These are phyloP conservation scores for Conus betulinus DNA, from an alignment of 1,140 invertebrate genomes.

Conservation along the genomic window DNA sequence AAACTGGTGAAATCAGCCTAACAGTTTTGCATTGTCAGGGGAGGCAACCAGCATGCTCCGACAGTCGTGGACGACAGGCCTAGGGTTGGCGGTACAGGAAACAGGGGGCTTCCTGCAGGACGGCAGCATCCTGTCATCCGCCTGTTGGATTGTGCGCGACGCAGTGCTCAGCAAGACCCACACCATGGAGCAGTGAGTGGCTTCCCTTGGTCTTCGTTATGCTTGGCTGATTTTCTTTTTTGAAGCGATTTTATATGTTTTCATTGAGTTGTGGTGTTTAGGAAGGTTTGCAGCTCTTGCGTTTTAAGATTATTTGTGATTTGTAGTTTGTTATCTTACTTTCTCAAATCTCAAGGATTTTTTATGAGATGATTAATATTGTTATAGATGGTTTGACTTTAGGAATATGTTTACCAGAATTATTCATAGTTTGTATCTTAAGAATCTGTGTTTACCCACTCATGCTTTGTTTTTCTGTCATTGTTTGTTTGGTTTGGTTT, in stretches of 20 bases:
- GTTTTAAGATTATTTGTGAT: too few species aligned
- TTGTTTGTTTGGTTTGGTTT: too few species aligned
- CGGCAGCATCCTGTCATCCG: slow-evolving; percentile 35
- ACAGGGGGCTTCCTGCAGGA: slow-evolving; percentile 46
- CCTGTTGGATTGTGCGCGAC: neutral
- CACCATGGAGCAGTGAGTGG: slow-evolving; percentile 3
- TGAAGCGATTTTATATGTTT: too few species aligned
- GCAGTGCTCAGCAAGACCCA: neutral
- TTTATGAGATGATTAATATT: too few species aligned
- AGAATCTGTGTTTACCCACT: too few species aligned
- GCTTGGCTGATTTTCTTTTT: too few species aligned
- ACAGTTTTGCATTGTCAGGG: neutral
- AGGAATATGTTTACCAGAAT: too few species aligned
- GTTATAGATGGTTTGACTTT: too few species aligned
- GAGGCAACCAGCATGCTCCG: neutral
- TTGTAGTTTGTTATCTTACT: neutral
- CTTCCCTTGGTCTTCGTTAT: neutral
- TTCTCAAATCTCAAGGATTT: neutral
- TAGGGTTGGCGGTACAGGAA: slow-evolving; percentile 41
- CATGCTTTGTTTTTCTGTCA: too few species aligned
- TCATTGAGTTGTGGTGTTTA: too few species aligned
- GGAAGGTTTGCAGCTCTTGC: too few species aligned
- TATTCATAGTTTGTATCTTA: too few species aligned
- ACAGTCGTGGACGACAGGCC: slow-evolving; percentile 47
- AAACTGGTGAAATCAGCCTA: neutral